These are phyloP conservation scores for Listronotus oregonensis DNA, from an alignment of 1,140 invertebrate species.

Conservation along the genomic window DNA sequence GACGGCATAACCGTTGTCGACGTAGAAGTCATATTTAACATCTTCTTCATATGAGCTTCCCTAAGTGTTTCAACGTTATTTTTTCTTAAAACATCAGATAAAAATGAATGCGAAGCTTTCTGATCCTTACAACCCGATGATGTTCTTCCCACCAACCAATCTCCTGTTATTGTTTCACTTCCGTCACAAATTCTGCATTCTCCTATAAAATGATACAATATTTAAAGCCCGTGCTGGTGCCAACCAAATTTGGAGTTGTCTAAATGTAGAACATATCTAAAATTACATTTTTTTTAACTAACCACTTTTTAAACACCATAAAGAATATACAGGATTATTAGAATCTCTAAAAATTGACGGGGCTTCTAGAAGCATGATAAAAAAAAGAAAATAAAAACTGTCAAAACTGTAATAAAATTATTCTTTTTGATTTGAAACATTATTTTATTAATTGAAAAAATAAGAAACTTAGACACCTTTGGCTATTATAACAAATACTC, in stretches of 20 bases:
- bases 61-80: constrained; percentile 35
- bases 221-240: neutral
- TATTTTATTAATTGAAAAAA: too few relatives aligned
- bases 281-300: too few relatives aligned
- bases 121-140: constrained; percentile 48
- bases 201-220: constrained; percentile 34
- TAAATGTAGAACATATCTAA: too few relatives aligned
- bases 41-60: constrained; percentile 21
- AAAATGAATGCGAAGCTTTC: constrained; percentile 42
- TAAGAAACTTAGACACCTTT: too few relatives aligned
- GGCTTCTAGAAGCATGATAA: too few relatives aligned
- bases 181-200: constrained; percentile 48
- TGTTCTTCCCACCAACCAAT: constrained; percentile 45
- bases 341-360: too few relatives aligned
- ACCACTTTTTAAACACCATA: too few relatives aligned
- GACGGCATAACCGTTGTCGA: neutral
- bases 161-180: constrained; percentile 45
- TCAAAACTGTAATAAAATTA: too few relatives aligned
- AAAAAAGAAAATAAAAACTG: too few relatives aligned
- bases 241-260: neutral
- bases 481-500: too few relatives aligned
- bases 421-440: too few relatives aligned
- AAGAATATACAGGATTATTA: too few relatives aligned
- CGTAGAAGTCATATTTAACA: neutral
- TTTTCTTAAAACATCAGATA: constrained; percentile 46